Conservation (phyloP, 2,797 vertebrate genomes). For the Eleutherodactylus coqui region DNA sequence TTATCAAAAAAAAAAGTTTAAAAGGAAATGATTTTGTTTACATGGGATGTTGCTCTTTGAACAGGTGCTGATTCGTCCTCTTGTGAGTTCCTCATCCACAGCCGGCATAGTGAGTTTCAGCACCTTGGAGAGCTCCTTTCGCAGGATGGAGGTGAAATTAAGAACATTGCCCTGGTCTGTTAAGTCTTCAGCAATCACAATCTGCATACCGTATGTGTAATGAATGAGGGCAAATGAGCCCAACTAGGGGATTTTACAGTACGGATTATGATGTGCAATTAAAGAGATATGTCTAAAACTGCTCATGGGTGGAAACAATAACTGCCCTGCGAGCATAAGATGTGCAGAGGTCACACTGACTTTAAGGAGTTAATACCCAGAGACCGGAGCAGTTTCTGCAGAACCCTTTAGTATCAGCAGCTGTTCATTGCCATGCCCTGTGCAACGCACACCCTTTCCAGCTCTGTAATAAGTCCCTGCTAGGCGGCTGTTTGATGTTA, state of each 20-base stretch:
- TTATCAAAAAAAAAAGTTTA: neutral
- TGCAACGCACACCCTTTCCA: slow-evolving; percentile 27
- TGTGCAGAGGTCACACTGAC: neutral
- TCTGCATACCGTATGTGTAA: neutral
- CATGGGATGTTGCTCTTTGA: neutral
- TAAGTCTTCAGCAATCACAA: slow-evolving; percentile 3
- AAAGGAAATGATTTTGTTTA: slow-evolving; percentile 17
- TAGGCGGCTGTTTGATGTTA: slow-evolving; percentile 52
- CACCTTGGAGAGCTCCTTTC: slow-evolving; percentile 33
- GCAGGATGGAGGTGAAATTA: neutral
- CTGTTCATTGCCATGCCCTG: slow-evolving; percentile 13
- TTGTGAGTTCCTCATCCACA: neutral
- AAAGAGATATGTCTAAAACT: neutral
- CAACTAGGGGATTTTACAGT: neutral
- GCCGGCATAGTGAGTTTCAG: slow-evolving; percentile 3
- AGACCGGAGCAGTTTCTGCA: neutral
- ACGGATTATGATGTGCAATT: neutral
- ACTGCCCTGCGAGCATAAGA: neutral
- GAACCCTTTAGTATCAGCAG: slow-evolving; percentile 24
- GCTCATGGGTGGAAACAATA: neutral
- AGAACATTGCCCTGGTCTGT: slow-evolving; percentile 1
- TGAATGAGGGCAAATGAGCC: slow-evolving; percentile 4
- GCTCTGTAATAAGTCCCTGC: slow-evolving; percentile 42
- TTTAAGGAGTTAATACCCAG: neutral
- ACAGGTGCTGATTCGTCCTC: slow-evolving; percentile 1